Percentiles rank a stretch among this genome's conserved stretches.
phyloP scores from a whole-genome alignment of 2,888 invertebrate species.

The Callyntrura guangdongensis region DNA sequence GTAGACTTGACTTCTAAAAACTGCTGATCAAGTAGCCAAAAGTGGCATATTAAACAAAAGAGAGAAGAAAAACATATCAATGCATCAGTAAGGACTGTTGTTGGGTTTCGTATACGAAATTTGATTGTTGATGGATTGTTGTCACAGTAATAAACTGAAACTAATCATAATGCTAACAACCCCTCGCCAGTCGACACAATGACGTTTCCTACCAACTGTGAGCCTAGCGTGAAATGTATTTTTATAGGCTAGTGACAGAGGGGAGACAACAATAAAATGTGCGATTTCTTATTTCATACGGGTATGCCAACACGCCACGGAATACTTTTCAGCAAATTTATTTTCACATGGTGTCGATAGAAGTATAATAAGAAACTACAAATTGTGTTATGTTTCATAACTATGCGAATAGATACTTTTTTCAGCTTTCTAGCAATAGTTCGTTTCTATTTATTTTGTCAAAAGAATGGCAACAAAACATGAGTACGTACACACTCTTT shows the following conservation, averaged over 20 bases:
- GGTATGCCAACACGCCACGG: background rate
- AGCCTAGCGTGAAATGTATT: background rate
- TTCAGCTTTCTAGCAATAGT: background rate
- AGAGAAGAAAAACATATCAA: too few relatives aligned
- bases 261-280: background rate
- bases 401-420: background rate
- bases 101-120: too few relatives aligned
- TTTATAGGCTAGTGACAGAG: background rate
- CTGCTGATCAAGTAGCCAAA: too few relatives aligned
- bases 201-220: background rate
- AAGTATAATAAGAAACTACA: background rate
- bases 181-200: slow-evolving; percentile 20
- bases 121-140: too few relatives aligned
- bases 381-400: background rate
- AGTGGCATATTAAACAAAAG: too few relatives aligned
- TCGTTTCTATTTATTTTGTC: background rate
- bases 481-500: background rate
- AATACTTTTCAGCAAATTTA: background rate
- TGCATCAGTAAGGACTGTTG: too few relatives aligned
- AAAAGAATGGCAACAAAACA: too few relatives aligned
- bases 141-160: background rate
- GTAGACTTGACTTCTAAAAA: too few relatives aligned
- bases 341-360: background rate
- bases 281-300: slow-evolving; percentile 28
- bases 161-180: slow-evolving; percentile 69